Base-by-base conservation (phyloP, 2,797 vertebrate species). In the Microcaecilia unicolor region DNA sequence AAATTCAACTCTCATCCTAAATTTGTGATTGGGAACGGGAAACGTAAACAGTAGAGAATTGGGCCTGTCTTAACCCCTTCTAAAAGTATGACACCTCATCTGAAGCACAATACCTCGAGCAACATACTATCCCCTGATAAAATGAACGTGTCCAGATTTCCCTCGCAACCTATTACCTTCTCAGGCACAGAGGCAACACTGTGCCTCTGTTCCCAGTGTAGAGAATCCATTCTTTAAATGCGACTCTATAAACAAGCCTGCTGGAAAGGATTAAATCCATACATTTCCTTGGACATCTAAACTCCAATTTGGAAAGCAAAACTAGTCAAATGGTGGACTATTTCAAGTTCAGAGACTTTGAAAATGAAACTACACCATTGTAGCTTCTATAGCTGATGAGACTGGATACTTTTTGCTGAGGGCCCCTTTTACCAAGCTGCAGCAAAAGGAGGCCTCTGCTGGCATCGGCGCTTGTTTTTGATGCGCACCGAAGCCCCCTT, bases 41-140 rank as follows among this genome's bases (percentile, higher is more conserved):
- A 58, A 38, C 15, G 34, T 38, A 56, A 30, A 16, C 67, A 53
- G 44, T 35, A 11, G 36, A 57, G 59, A 56, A 59, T 58, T 32
- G 52, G 55, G 48, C 45, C 64, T 57, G 41, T 63, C 48, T 63
- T 55, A 69, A 67, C 1, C 47, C 35, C 48, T 48, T 51, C 44
- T 18, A 48, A 44, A 49, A 61, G 31, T 57, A 49, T 63, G 69
- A 72, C 65, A 76, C 72, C 59, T 81, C 58, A 52, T 76, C 69
- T 48, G 55, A 65, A 70, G 56, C 55, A 58, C 59, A 49, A 63
- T 72, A 64, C 57, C 58, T 70, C 52, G 50, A 66, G 66, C 49
- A 44, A 47, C 41, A 49, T 45, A 34, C 2, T 1, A 41, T 70
- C 61, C 58, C 61, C 41, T 50, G 60, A 46, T 44, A 55, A 18